Conservation (phyloP, 2,888 invertebrate genomes). For the Idaea straminata region DNA sequence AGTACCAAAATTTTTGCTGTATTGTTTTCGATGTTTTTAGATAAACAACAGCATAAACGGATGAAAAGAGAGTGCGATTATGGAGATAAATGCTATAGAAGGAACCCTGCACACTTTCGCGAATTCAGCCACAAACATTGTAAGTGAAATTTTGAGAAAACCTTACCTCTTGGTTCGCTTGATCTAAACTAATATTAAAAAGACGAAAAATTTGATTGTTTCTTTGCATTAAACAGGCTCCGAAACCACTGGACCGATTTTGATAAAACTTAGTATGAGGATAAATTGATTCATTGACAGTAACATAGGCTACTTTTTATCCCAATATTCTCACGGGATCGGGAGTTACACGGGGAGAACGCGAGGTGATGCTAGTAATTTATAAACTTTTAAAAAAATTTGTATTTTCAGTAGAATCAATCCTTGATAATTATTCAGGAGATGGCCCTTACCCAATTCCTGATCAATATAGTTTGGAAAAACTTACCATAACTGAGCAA, state of each 20-base stretch:
- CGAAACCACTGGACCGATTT: too few species aligned
- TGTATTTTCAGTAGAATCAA: slow-evolving; percentile 81
- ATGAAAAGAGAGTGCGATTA: slow-evolving; percentile 84
- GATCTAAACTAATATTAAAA: too few species aligned
- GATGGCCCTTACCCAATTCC: slow-evolving; percentile 79
- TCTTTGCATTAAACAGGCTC: too few species aligned
- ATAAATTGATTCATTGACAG: too few species aligned
- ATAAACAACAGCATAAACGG: slow-evolving; percentile 40
- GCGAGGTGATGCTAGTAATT: background rate
- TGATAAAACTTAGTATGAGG: too few species aligned
- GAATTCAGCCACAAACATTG: slow-evolving; percentile 90
- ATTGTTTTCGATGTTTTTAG: background rate
- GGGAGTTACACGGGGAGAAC: too few species aligned
- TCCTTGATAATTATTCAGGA: slow-evolving; percentile 73
- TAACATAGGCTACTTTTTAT: too few species aligned
- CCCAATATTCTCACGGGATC: too few species aligned
- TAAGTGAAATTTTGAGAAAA: too few species aligned
- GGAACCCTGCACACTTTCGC: slow-evolving; percentile 90
- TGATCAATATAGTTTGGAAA: slow-evolving; percentile 67
- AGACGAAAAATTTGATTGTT: too few species aligned
- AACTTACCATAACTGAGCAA: slow-evolving; percentile 81
- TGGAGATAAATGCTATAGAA: slow-evolving; percentile 88
- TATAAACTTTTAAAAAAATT: slow-evolving; percentile 6
- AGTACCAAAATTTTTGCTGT: slow-evolving; percentile 28
- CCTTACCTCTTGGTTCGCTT: too few species aligned